Evolutionary conservation across 1,140 invertebrate genomes (phyloP).

Genomic region (Holcopasites calliopsidis): DNA sequence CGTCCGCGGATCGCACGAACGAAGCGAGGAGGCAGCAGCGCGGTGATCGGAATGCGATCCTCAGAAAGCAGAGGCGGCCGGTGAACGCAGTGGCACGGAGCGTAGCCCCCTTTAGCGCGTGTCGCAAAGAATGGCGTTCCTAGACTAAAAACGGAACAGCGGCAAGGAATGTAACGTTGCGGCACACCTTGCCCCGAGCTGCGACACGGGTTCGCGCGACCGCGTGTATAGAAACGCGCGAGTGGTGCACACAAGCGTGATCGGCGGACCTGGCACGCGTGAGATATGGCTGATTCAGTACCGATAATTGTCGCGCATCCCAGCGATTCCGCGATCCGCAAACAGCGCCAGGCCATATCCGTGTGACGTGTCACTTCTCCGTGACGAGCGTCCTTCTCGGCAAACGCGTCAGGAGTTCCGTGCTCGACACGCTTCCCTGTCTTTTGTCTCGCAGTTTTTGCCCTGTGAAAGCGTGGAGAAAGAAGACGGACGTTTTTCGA

Average conservation of each 20-base stretch:
- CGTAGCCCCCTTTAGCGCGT: slow-evolving; percentile 71
- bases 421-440: neutral
- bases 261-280: slow-evolving; percentile 60
- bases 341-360: slow-evolving; percentile 35
- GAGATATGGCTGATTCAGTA: slow-evolving; percentile 73
- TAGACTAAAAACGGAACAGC: slow-evolving; percentile 79
- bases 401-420: neutral
- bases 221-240: slow-evolving; percentile 18
- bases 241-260: slow-evolving; percentile 5
- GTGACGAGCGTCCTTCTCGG: neutral
- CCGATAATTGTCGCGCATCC: slow-evolving; percentile 76
- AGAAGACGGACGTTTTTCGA: neutral
- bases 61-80: slow-evolving; percentile 63
- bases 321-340: slow-evolving; percentile 69
- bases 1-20: neutral
- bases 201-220: slow-evolving; percentile 41
- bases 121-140: slow-evolving; percentile 76
- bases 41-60: slow-evolving; percentile 58
- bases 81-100: slow-evolving; percentile 50
- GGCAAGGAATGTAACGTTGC: slow-evolving; percentile 76
- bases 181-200: slow-evolving; percentile 70
- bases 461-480: neutral
- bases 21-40: neutral
- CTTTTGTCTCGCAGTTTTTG: neutral
- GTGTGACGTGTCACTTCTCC: slow-evolving; percentile 57